Conservation (phyloP, 2,113 vertebrate genomes). For the Aviceda subcristata region DNA sequence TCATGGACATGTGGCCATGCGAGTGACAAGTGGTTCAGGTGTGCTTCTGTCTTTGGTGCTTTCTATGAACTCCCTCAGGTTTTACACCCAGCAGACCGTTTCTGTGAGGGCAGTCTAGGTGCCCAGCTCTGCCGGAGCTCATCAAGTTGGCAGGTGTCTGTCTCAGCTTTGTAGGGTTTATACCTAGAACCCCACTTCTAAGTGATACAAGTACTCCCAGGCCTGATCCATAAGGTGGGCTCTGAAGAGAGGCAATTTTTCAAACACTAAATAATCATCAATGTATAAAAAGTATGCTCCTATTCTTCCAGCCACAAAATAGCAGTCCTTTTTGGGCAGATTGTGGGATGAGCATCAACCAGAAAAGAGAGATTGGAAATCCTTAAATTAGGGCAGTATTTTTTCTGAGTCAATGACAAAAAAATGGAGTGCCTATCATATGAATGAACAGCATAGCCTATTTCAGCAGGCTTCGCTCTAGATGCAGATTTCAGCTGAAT, state of each 20-base stretch:
- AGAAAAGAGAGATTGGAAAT: not conserved
- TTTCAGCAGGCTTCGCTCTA: not conserved
- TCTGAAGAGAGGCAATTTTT: not conserved
- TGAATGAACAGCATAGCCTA: not conserved
- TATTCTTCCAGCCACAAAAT: not conserved
- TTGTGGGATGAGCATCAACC: not conserved
- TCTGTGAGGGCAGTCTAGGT: not conserved
- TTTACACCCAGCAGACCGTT: not conserved
- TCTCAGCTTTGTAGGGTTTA: not conserved
- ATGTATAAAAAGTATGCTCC: not conserved
- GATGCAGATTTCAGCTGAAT: not conserved
- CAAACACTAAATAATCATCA: not conserved
- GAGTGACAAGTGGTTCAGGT: not conserved
- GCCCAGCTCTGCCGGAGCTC: not conserved
- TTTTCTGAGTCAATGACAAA: not conserved
- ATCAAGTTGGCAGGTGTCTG: not conserved
- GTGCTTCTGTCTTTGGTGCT: not conserved
- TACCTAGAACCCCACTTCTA: not conserved
- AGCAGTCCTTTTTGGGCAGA: not conserved
- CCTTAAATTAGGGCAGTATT: not conserved
- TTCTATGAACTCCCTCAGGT: not conserved
- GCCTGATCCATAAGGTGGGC: not conserved
- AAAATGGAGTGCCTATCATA: not conserved
- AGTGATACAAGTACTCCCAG: not conserved
- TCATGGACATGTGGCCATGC: fast-evolving